Evolutionary conservation across 1,140 invertebrate genomes (phyloP).

Genomic region (Xylocopa sonorina): DNA sequence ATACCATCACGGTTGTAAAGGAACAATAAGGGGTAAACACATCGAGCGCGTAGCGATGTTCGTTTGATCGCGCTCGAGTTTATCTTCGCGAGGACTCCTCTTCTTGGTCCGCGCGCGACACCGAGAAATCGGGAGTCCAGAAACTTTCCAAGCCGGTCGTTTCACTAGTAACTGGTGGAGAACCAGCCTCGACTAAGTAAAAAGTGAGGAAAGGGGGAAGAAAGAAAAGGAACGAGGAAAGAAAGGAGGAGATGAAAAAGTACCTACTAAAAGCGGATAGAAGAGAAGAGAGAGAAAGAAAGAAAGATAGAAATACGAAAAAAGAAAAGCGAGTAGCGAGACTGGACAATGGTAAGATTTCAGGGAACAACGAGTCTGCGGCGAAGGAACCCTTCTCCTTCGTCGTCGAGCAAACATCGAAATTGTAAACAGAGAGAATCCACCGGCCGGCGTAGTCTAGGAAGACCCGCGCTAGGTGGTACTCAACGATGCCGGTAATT

Average conservation of each 20-base stretch:
- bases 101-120: neutral
- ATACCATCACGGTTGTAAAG: neutral
- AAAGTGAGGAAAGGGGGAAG: neutral
- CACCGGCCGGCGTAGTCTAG: slow-evolving; percentile 35
- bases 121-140: slow-evolving; percentile 16
- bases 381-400: slow-evolving; percentile 34
- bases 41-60: neutral
- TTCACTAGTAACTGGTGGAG: neutral
- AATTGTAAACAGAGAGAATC: slow-evolving; percentile 62
- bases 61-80: neutral
- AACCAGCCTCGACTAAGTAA: neutral
- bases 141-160: neutral
- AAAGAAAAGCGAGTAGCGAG: too few relatives aligned
- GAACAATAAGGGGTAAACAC: neutral
- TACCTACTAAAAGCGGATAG: neutral
- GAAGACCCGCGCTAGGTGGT: slow-evolving; percentile 49
- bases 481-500: slow-evolving; percentile 71
- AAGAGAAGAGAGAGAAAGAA: neutral
- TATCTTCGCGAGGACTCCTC: neutral
- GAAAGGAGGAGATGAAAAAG: neutral
- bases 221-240: neutral
- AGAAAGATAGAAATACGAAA: neutral
- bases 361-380: slow-evolving; percentile 11
- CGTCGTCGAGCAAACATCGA: slow-evolving; percentile 53
- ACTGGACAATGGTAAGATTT: slow-evolving; percentile 7